Conservation (phyloP, 2,888 invertebrate genomes). For the Sympetrum striolatum region DNA sequence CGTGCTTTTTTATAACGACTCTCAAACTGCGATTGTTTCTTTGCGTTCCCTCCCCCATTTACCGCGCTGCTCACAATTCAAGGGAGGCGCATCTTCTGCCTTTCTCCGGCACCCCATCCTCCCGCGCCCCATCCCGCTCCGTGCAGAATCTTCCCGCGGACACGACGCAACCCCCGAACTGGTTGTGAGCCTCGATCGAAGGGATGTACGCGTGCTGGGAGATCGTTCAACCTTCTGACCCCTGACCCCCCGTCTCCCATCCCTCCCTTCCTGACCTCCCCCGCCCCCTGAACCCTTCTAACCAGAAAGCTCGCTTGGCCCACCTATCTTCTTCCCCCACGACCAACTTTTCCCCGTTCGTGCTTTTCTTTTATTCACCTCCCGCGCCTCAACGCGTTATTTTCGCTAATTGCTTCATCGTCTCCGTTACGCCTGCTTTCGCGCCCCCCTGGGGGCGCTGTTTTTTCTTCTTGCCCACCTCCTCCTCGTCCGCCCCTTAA, state of each 20-base stretch:
- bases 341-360: neutral
- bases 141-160: neutral
- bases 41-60: neutral
- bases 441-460: neutral
- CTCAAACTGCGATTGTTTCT: neutral
- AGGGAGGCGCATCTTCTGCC: neutral
- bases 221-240: constrained; percentile 42
- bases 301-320: neutral
- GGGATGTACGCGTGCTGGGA: constrained; percentile 41
- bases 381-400: neutral
- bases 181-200: constrained; percentile 44
- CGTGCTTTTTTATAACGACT: neutral
- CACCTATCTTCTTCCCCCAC: neutral
- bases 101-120: neutral
- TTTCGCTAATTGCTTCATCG: constrained; percentile 33
- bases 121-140: neutral
- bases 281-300: neutral
- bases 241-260: neutral
- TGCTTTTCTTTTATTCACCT: neutral
- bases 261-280: neutral
- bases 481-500: neutral
- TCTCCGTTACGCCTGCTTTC: neutral
- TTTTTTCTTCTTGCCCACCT: neutral
- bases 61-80: neutral
- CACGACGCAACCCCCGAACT: constrained; percentile 41